Percentiles rank a stretch among this genome's conserved stretches.
phyloP scores from a whole-genome alignment of 1,140 invertebrate genomes.

The Eufriesea mexicana region DNA sequence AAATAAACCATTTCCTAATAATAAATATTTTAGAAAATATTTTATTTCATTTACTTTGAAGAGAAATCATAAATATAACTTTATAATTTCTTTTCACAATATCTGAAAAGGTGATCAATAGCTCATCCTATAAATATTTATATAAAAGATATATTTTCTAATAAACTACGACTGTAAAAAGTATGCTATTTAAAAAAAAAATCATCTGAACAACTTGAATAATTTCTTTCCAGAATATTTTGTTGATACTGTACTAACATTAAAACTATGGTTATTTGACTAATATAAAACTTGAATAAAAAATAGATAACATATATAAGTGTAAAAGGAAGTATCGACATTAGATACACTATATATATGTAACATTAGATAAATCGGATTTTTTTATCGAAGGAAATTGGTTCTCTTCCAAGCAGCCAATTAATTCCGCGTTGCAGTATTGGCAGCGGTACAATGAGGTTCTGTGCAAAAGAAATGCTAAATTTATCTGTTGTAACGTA shows the following conservation, averaged over 20 bases:
- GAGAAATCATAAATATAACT: background rate
- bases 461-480: slow-evolving; percentile 79
- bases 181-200: no score
- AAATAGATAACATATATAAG: background rate
- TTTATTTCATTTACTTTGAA: background rate
- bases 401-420: slow-evolving; percentile 76
- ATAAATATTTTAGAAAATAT: no score
- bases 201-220: no score
- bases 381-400: slow-evolving; percentile 68
- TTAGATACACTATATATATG: background rate
- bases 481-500: slow-evolving; percentile 82
- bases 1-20: no score
- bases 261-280: background rate
- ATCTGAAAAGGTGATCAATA: no score
- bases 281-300: background rate
- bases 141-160: no score
- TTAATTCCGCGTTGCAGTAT: slow-evolving; percentile 79
- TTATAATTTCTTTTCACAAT: no score
- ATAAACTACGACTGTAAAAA: no score
- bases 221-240: background rate
- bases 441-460: slow-evolving; percentile 77
- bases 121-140: no score
- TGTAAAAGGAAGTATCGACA: background rate
- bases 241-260: background rate
- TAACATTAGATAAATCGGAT: background rate